phyloP scores from a whole-genome alignment of 2,888 invertebrate genomes.

The Drosophila conformis region DNA sequence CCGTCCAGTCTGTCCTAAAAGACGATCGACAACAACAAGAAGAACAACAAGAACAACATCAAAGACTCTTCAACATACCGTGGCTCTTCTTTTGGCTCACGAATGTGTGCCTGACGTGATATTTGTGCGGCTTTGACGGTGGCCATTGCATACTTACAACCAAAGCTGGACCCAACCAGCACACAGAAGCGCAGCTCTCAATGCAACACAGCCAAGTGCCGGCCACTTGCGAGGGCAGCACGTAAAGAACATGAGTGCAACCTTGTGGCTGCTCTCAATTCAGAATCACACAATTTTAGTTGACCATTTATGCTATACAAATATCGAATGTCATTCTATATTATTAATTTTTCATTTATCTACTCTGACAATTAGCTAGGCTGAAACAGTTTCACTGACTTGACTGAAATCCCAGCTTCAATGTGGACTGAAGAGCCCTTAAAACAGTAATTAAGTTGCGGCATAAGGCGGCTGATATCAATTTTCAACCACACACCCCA shows the following conservation, averaged over 20 bases:
- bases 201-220: background rate
- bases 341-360: background rate
- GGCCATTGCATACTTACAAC: constrained; percentile 64
- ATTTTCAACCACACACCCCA: background rate
- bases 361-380: background rate
- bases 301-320: no score
- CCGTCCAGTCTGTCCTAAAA: constrained; percentile 30
- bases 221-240: constrained; percentile 15
- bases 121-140: constrained; percentile 71
- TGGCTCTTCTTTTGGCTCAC: constrained; percentile 56
- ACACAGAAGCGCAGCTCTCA: constrained; percentile 26
- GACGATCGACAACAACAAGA: constrained; percentile 20
- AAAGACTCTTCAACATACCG: constrained; percentile 43
- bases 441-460: constrained; percentile 14
- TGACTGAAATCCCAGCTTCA: background rate
- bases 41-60: constrained; percentile 27
- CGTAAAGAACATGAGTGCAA: background rate
- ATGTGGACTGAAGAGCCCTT: background rate
- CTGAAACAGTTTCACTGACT: background rate
- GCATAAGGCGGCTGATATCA: constrained; percentile 12
- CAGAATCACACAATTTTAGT: background rate
- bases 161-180: constrained; percentile 46
- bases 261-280: background rate
- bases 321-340: background rate
- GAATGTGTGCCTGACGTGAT: constrained; percentile 70